Evolutionary conservation across 2,888 invertebrate species (phyloP), one percentile per base, ranked within the genome.

Genomic region (Pediacus dermestoides): DNA sequence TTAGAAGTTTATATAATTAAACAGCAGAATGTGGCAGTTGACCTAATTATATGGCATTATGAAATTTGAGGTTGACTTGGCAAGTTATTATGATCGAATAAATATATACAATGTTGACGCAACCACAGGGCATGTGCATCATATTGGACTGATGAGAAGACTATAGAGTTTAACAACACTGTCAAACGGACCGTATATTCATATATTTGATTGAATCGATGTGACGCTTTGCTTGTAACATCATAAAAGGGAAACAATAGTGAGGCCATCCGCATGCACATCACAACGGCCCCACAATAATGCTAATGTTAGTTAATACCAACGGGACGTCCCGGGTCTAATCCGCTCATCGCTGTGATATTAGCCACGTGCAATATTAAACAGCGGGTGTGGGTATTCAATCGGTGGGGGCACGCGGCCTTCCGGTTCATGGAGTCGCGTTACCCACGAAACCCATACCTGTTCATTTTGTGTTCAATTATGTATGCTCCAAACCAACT

Each of bases 311-410:
- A 50, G 52, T 50, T 58, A 59, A 59, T 58, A 53, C 61, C 56
- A 47, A 49, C 46, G 60, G 58, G 55, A 57, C 48, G 47, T 50
- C 45, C 48, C 51, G 47, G 46, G 42, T 41, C 48, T 54, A 55
- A 57, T 57, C 55, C 54, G 53, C 46, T 53, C 56, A 53, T 53
- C 52, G 53, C 50, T 47, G 39, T 46, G 51, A 56, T 57, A 57
- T 58, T 52, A 54, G 53, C 50, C 52, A 48, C 50, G 50, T 60
- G 52, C 55, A 61, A 58, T 60, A 61, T 62, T 61, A 59, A 62
- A 60, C 53, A 61, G 57, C 48, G 23, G 23, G n/a, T n/a, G 23
- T 18, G 18, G n/a, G 10, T 23, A 23, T 23, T 23, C 23, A 23
- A 23, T 23, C 23, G 23, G 3, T 3, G 4, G 9, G n/a, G 4